These are phyloP conservation scores for Octomys mimax DNA, from an alignment of 2,797 vertebrate genomes.

Conservation along the genomic window DNA sequence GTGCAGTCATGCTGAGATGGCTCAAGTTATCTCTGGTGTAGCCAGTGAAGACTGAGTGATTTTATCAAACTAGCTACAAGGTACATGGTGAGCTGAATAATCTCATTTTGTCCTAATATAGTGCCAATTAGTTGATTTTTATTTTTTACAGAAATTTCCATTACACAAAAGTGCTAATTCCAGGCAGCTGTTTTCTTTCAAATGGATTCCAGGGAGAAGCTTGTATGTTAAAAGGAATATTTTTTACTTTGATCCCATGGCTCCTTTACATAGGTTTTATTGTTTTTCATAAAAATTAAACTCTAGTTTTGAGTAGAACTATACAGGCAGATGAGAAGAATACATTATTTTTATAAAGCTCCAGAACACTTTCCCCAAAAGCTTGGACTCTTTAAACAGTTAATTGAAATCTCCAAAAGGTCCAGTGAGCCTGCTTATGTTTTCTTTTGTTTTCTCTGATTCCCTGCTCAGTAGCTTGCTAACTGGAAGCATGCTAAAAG, in stretches of 20 bases:
- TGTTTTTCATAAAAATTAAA: slow-evolving; percentile 67
- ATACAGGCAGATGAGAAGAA: slow-evolving; percentile 64
- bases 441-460: slow-evolving; percentile 79
- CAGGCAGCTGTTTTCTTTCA: slow-evolving; percentile 62
- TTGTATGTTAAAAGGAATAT: slow-evolving; percentile 56
- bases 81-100: too few species aligned
- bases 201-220: slow-evolving; percentile 63
- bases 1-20: too few species aligned
- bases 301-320: slow-evolving; percentile 42
- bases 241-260: slow-evolving; percentile 67
- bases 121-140: too few species aligned
- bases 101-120: too few species aligned
- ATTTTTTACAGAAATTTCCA: too few species aligned
- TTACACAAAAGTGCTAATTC: slow-evolving; percentile 32
- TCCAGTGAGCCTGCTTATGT: slow-evolving; percentile 77
- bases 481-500: slow-evolving; percentile 77
- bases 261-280: slow-evolving; percentile 53
- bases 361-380: slow-evolving; percentile 56
- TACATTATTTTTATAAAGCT: slow-evolving; percentile 56
- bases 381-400: slow-evolving; percentile 69
- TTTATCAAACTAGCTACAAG: too few species aligned
- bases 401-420: slow-evolving; percentile 76
- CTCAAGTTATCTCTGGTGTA: too few species aligned
- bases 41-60: too few species aligned
- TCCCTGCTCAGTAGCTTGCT: slow-evolving; percentile 75